Base-by-base conservation (phyloP, 2,888 invertebrate species). In the Dioctria rufipes region DNA sequence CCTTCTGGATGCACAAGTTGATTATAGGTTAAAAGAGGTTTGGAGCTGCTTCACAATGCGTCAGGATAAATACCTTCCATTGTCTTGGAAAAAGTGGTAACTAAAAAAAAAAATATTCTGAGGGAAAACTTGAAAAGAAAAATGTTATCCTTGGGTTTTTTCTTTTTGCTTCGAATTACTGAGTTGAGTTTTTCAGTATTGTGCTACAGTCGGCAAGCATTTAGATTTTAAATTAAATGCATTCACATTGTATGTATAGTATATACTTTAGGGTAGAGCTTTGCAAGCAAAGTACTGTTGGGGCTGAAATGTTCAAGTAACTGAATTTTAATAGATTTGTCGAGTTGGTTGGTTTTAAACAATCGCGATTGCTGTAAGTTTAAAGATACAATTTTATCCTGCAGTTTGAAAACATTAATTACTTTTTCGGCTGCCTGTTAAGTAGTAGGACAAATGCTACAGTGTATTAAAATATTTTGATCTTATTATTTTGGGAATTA, bases 131-230 rank as follows among this genome's bases (percentile, higher is more conserved):
- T 8, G n/a, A 39, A 3, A 58, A 73, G 60, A 73, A 60, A 58
- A 73, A 60, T 73, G 73, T 73, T 73, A 58, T 73, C 60, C 60
- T 73, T 58, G 58, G 60, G 5, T 58, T 58, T 73, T 39, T 25
- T 25, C 25, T 25, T 13, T 42, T 37, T 40, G 71, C 40, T 37
- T 58, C 42, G 73, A 25, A 25, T 25, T 25, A 25, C 25, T 25
- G 25, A 25, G 25, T 2, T 51, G 11, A 37, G 58, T 11, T 51
- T 49, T 49, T 3, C 37, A 69, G 51, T 9, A 71, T 71, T 40
- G 39, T 71, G 40, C 4, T 37, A 39, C 25, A 25, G 25, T 40
- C 25, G 43, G 13, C 9, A 42, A 5, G 13, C 58, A 73, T 73
- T 73, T 13, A 42, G 13, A 43, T 60, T 60, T 9, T 42, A 42